A percentile compares a stretch with the other conserved stretches of the same genome.
phyloP scores from a whole-genome alignment of 2,113 vertebrate species.

The Elaphurus davidianus region DNA sequence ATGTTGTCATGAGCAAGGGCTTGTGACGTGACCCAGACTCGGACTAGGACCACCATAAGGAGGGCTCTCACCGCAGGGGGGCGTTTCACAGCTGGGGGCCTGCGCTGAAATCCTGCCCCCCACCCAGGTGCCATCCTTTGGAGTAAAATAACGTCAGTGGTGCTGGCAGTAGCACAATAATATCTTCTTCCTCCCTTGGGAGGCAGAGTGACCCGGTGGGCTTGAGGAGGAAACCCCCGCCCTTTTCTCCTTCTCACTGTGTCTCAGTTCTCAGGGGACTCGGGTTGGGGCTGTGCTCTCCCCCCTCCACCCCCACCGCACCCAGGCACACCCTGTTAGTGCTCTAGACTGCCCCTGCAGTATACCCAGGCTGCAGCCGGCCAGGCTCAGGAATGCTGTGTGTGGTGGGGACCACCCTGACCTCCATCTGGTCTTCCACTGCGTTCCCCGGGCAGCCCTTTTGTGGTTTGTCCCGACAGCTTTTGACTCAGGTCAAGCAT shows the following conservation, averaged over 20 bases:
- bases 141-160: not conserved
- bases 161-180: not conserved
- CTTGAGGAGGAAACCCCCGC: not conserved
- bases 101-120: not conserved
- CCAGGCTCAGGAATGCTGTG: not conserved
- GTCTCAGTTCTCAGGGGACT: slow-evolving; percentile 52
- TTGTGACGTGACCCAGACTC: not conserved
- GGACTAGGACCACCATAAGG: not conserved
- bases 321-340: not conserved
- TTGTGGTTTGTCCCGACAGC: not conserved
- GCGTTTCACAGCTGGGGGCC: not conserved
- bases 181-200: not conserved
- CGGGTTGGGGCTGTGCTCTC: not conserved
- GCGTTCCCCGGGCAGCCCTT: not conserved
- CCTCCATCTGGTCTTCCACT: not conserved
- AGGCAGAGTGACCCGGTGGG: not conserved
- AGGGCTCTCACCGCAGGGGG: not conserved
- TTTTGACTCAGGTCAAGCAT: not conserved
- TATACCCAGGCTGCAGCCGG: not conserved
- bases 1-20: not conserved
- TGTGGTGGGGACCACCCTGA: not conserved
- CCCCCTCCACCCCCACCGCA: not conserved
- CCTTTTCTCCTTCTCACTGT: not conserved
- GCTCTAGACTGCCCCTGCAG: not conserved
- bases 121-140: not conserved